A percentile compares a stretch with the other conserved stretches of the same genome.
phyloP scores from a whole-genome alignment of 2,113 vertebrate genomes.

The Enhydra lutris region DNA sequence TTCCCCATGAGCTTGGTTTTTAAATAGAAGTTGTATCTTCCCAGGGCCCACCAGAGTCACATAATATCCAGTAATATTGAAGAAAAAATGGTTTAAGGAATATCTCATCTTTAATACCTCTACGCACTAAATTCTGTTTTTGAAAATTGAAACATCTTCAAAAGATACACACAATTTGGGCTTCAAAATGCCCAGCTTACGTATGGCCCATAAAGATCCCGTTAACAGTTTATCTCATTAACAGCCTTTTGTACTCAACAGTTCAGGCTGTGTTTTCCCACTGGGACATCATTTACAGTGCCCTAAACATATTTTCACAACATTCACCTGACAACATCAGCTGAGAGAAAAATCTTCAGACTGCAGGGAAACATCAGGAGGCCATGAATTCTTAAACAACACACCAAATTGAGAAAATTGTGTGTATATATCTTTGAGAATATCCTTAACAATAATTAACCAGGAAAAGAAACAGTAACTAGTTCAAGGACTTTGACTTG shows the following conservation, averaged over 20 bases:
- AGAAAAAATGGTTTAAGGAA: not conserved
- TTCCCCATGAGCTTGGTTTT: not conserved
- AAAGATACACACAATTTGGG: not conserved
- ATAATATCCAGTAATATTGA: not conserved
- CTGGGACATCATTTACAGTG: conserved; percentile 31
- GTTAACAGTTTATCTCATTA: conserved; percentile 55
- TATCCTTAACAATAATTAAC: conserved; percentile 24
- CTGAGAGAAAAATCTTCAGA: conserved; percentile 43
- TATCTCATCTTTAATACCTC: not conserved
- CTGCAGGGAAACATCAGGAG: conserved; percentile 21
- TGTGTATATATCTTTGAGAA: conserved; percentile 3
- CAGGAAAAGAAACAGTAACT: not conserved
- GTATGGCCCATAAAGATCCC: not conserved
- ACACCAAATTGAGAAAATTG: not conserved
- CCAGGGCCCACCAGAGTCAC: not conserved
- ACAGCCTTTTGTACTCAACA: conserved; percentile 13
- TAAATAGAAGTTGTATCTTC: not conserved
- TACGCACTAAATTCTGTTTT: conserved; percentile 26
- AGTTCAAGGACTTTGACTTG: not conserved
- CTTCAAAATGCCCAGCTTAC: not conserved
- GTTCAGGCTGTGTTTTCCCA: conserved; percentile 51
- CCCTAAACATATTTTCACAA: conserved; percentile 55
- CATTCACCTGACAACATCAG: conserved; percentile 46
- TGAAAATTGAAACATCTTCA: conserved; percentile 31
- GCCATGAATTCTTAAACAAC: conserved; percentile 55